Percentiles rank a stretch among this genome's conserved stretches.
Evolutionary conservation across 1,140 invertebrate species (phyloP).

Genomic region (Adoxophyes honmai): DNA sequence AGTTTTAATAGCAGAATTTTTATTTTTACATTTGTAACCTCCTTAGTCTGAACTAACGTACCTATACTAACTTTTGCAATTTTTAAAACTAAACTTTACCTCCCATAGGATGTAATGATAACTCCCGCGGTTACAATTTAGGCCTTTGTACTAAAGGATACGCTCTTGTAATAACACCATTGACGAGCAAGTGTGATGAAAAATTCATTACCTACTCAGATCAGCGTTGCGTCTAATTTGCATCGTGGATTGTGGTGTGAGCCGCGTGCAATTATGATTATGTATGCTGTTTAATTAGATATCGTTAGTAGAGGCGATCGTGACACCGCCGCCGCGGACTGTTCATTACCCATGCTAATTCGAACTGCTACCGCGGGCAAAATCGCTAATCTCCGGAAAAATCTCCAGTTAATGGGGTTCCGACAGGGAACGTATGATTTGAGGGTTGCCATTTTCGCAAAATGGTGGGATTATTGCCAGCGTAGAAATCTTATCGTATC

Average conservation of each 20-base stretch:
- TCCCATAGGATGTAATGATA: no score
- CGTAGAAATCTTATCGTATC: no score
- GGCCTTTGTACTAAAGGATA: no score
- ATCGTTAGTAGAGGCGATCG: constrained; percentile 57
- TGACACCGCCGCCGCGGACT: constrained; percentile 50
- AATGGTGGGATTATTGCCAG: no score
- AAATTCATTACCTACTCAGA: constrained; percentile 23
- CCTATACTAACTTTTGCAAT: no score
- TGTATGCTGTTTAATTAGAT: constrained; percentile 63
- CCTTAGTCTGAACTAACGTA: no score
- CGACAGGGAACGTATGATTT: constrained; percentile 22
- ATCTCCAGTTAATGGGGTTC: constrained; percentile 39
- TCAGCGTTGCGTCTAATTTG: constrained; percentile 32
- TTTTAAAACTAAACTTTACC: no score
- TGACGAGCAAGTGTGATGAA: no score
- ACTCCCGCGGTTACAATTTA: no score
- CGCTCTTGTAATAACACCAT: no score
- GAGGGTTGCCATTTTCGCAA: constrained; percentile 28
- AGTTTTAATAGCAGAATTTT: no score
- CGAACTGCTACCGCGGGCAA: constrained; percentile 38
- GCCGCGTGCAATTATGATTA: constrained; percentile 43
- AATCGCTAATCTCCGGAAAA: constrained; percentile 44
- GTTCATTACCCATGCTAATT: constrained; percentile 62
- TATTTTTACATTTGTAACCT: no score
- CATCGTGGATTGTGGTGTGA: constrained; percentile 20